Conservation (phyloP, 1,140 invertebrate species). For the Phenacoccus solenopsis region DNA sequence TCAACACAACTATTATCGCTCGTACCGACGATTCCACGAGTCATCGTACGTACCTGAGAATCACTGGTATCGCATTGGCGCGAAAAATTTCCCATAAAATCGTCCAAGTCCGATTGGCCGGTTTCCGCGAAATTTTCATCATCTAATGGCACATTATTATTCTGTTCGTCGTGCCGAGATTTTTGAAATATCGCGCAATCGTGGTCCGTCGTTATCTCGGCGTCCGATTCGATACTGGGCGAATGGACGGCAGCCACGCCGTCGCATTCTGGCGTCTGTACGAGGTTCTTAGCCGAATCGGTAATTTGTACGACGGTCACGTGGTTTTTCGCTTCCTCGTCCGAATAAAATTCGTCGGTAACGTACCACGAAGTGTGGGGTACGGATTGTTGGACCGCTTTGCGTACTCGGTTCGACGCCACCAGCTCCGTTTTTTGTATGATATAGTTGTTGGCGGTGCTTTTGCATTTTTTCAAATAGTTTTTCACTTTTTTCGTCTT, state of each 20-base stretch:
- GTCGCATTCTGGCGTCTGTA: neutral
- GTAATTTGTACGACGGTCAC: slow-evolving; percentile 6
- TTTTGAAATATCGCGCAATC: neutral
- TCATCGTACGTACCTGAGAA: neutral
- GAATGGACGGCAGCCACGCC: slow-evolving; percentile 20
- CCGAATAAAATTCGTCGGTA: slow-evolving; percentile 27
- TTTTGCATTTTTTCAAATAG: slow-evolving; percentile 38
- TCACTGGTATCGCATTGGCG: neutral
- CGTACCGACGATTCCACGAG: no score
- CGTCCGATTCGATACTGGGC: slow-evolving; percentile 24
- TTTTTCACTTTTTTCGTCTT: slow-evolving; percentile 37
- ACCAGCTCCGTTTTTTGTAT: slow-evolving; percentile 28
- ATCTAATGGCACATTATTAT: neutral
- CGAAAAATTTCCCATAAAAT: neutral
- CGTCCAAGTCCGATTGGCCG: neutral
- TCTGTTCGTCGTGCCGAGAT: neutral
- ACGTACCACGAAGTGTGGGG: slow-evolving; percentile 34
- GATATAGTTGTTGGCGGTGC: slow-evolving; percentile 27
- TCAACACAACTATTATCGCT: no score
- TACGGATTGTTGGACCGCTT: slow-evolving; percentile 28
- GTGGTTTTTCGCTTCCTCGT: slow-evolving; percentile 19
- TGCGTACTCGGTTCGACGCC: slow-evolving; percentile 32
- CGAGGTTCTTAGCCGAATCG: slow-evolving; percentile 20
- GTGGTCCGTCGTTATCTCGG: neutral
- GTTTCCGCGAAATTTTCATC: neutral